Evolutionary conservation across 2,113 vertebrate genomes (phyloP), one percentile per base, ranked within the genome.

Genomic region (Seriola rivoliana): DNA sequence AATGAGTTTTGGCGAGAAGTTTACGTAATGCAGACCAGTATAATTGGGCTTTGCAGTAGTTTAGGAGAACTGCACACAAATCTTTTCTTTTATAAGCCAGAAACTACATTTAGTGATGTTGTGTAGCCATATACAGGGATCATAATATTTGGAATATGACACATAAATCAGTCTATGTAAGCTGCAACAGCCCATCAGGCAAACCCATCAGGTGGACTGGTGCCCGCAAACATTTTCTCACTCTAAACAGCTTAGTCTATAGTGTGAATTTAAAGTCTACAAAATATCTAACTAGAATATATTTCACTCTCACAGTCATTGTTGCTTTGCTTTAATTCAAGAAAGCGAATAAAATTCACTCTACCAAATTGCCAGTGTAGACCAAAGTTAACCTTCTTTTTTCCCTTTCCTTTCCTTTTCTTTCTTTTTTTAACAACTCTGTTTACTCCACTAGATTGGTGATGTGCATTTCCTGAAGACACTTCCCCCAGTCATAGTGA

Each of bases 381-480:
- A 55, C 29, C 48, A 25, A 74, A 25, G n/a, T 71, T 7, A 63
- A 64, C 13, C 23, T 34, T 57, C 36, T 13, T 40, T 29, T 29
- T 29, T 29, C 8, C 23, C 68, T 0, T 3, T 36, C 25, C 1
- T 23, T 13, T 52, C 58, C 42, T 59, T 12, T 54, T 11, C 4
- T 36, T 48, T 21, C 9, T 29, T 73, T 69, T 65, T 64, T 69
- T 16, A 63, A 62, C 16, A 46, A 25, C 55, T 38, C 1, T 75
- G 32, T 79, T 79, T 79, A 54, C 68, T 25, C 17, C 52, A 9
- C 1, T 14, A 36, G 58, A 68, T 66, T 5, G 71, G 52, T 73
- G 59, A 59, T 82, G 83, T 76, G 50, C 71, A n/a, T 81, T 72
- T 87, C 70, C 71, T 62, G 48, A 71, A 82, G 71, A 66, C 54